These are phyloP conservation scores for Chalcosyrphus nemorum DNA, from an alignment of 2,888 invertebrate genomes.

Conservation along the genomic window DNA sequence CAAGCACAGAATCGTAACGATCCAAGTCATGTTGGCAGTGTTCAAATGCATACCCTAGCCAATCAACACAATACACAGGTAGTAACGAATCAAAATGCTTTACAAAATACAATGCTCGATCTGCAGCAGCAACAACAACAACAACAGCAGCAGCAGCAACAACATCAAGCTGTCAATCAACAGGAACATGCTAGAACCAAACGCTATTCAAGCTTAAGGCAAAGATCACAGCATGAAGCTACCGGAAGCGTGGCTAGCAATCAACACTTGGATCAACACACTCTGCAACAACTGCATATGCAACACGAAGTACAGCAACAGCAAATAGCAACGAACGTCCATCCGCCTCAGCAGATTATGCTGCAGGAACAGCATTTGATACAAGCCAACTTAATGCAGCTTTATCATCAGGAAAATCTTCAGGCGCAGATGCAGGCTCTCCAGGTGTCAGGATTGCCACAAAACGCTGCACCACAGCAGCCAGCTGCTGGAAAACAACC, in stretches of 20 bases:
- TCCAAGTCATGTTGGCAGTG: constrained; percentile 81
- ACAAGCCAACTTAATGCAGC: constrained; percentile 76
- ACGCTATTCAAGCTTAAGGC: constrained; percentile 86
- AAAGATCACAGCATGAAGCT: constrained; percentile 78
- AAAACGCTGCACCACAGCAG: constrained; percentile 72
- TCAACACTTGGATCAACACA: constrained; percentile 75
- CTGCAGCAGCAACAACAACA: constrained; percentile 72
- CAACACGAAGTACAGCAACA: constrained; percentile 76
- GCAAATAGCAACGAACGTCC: constrained; percentile 58
- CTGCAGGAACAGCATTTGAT: constrained; percentile 77
- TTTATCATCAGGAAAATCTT: constrained; percentile 79
- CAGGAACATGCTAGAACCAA: constrained; percentile 84
- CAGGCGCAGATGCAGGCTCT: constrained; percentile 78
- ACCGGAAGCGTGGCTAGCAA: constrained; percentile 36
- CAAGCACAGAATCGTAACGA: constrained; percentile 81
- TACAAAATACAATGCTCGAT: constrained; percentile 72
- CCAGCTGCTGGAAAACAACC: constrained; percentile 73
- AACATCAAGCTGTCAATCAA: constrained; percentile 77
- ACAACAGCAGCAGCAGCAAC: constrained; percentile 75
- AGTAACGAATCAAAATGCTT: constrained; percentile 73
- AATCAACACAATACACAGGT: constrained; percentile 76
- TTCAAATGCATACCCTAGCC: constrained; percentile 81
- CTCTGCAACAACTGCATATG: constrained; percentile 75
- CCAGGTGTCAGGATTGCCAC: constrained; percentile 76
- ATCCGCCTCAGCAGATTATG: constrained; percentile 77